Conservation (phyloP, 2,113 vertebrate genomes). For the Microtus montanus region DNA sequence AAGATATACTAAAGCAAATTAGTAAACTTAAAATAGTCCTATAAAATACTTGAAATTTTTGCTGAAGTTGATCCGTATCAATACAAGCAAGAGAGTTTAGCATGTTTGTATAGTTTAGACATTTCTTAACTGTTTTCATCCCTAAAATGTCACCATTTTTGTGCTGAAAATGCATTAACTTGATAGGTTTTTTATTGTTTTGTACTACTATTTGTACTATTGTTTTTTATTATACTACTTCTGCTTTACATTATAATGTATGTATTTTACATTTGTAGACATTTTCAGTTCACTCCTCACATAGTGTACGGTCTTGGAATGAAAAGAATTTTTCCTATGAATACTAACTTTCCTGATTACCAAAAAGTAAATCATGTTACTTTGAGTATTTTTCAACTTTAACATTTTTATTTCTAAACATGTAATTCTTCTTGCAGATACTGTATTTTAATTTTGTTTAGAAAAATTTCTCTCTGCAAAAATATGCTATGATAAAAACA, state of each 20-base stretch:
- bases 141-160: neutral
- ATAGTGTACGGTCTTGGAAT: neutral
- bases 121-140: neutral
- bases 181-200: neutral
- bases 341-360: neutral
- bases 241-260: neutral
- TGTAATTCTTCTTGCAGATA: neutral
- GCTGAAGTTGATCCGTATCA: neutral
- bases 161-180: neutral
- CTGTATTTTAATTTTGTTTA: neutral
- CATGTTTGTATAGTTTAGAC: neutral
- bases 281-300: neutral
- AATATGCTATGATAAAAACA: neutral
- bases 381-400: neutral
- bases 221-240: neutral
- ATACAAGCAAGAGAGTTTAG: neutral
- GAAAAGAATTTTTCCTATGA: neutral
- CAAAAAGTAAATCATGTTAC: slow-evolving; percentile 1
- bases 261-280: neutral
- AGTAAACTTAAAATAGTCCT: neutral
- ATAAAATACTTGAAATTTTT: neutral
- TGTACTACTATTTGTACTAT: no score
- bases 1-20: neutral
- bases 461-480: slow-evolving; percentile 12
- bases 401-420: neutral